Conservation (phyloP, 2,888 invertebrate species). For the Ctena decussata region DNA sequence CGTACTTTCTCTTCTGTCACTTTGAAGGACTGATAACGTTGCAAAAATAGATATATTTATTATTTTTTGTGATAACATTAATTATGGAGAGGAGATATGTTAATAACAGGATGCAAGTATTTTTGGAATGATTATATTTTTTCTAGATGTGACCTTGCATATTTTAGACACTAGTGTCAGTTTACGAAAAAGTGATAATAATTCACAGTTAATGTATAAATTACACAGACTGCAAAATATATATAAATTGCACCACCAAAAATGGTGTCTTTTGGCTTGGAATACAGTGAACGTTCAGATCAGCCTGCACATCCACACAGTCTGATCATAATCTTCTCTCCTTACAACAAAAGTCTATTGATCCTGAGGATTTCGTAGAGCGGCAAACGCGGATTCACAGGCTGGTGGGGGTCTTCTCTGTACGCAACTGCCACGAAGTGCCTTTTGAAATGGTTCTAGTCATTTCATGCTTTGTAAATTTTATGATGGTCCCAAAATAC, state of each 20-base stretch:
- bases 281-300: too few relatives aligned
- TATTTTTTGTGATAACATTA: not conserved
- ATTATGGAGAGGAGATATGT: not conserved
- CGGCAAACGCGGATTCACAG: too few relatives aligned
- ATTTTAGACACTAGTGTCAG: not conserved
- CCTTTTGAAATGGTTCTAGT: too few relatives aligned
- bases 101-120: not conserved
- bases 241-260: too few relatives aligned
- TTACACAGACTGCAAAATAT: not conserved
- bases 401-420: too few relatives aligned
- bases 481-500: constrained; percentile 1
- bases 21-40: not conserved
- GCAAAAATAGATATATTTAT: not conserved
- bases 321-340: too few relatives aligned
- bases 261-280: too few relatives aligned
- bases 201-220: not conserved
- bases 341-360: too few relatives aligned
- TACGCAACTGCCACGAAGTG: too few relatives aligned
- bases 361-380: too few relatives aligned
- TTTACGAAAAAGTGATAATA: not conserved
- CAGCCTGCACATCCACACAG: too few relatives aligned
- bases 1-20: constrained; percentile 1
- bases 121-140: not conserved
- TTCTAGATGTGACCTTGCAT: not conserved
- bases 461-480: constrained; percentile 14